Evolutionary conservation across 1,140 invertebrate species (phyloP).

Genomic region (Elysia chlorotica): DNA sequence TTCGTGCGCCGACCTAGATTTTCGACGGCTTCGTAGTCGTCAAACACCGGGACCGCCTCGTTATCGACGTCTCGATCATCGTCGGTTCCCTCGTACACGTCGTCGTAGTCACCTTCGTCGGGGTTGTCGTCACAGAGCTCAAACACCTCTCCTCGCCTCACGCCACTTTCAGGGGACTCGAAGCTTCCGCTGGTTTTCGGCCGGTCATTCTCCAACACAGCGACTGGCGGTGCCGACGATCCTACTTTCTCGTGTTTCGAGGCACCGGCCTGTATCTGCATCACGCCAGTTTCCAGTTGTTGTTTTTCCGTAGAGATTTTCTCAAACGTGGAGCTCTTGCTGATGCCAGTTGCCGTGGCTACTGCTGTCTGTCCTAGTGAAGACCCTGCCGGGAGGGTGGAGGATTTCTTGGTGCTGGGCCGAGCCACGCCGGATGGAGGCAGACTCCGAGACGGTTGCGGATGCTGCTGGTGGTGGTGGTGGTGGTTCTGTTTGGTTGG

Average conservation of each 20-base stretch:
- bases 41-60: neutral
- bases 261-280: neutral
- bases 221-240: neutral
- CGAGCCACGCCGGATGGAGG: conserved; percentile 1
- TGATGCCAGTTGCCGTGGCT: conserved; percentile 33
- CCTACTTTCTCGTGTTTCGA: neutral
- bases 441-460: neutral
- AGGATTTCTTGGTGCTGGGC: neutral
- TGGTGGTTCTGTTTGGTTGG: conserved; percentile 11
- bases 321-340: conserved; percentile 47
- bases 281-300: neutral
- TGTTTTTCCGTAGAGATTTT: conserved; percentile 36
- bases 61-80: neutral
- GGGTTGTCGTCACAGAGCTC: conserved; percentile 21
- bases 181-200: neutral
- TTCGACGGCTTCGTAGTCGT: neutral
- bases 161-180: conserved; percentile 11
- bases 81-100: neutral
- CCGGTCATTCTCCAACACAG: neutral
- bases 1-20: conserved; percentile 3
- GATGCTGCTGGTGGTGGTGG: neutral
- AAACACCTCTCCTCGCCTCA: conserved; percentile 21
- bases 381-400: conserved; percentile 13
- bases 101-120: neutral
- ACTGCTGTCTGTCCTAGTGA: conserved; percentile 18